These are phyloP conservation scores for Hippocampus abdominalis DNA, from an alignment of 2,113 vertebrate genomes.

Conservation along the genomic window DNA sequence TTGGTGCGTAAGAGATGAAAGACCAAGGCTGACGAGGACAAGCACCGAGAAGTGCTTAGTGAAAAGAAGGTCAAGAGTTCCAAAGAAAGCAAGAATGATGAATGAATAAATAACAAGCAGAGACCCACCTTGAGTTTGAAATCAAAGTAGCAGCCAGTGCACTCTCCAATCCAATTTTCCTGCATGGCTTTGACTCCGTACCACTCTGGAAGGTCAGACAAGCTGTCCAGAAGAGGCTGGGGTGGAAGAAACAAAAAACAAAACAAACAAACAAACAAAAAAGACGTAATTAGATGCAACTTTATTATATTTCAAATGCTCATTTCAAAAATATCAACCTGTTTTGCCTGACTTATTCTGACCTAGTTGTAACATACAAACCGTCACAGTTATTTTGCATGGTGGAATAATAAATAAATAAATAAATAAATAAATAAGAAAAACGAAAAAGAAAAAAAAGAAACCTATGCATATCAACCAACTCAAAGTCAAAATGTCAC, in stretches of 20 bases:
- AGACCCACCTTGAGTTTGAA: constrained; percentile 85
- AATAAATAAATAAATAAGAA: too few species aligned
- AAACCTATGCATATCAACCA: constrained; percentile 71
- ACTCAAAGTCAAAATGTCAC: constrained; percentile 50
- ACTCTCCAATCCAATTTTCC: constrained; percentile 96
- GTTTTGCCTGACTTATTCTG: constrained; percentile 39
- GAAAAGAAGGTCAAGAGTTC: constrained; percentile 7
- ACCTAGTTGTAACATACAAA: constrained; percentile 18
- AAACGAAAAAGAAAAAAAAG: constrained; percentile 12
- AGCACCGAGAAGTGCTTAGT: constrained; percentile 7
- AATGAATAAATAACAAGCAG: constrained; percentile 28
- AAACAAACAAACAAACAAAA: not conserved
- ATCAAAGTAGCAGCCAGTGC: constrained; percentile 86
- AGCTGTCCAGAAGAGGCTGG: constrained; percentile 84
- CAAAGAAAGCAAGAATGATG: constrained; percentile 26
- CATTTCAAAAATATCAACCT: constrained; percentile 27
- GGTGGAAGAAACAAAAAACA: constrained; percentile 12
- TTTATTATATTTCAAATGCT: constrained; percentile 23
- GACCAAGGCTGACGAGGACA: not conserved
- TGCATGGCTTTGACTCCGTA: constrained; percentile 97
- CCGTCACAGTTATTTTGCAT: constrained; percentile 20
- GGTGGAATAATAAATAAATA: too few species aligned
- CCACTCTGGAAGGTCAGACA: constrained; percentile 90
- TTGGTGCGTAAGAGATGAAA: constrained; percentile 25
- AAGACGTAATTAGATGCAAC: not conserved